Percentiles rank a stretch among this genome's conserved stretches.
Evolutionary conservation across 2,797 vertebrate species (phyloP).

Genomic region (Phrynocephalus guinanensis): DNA sequence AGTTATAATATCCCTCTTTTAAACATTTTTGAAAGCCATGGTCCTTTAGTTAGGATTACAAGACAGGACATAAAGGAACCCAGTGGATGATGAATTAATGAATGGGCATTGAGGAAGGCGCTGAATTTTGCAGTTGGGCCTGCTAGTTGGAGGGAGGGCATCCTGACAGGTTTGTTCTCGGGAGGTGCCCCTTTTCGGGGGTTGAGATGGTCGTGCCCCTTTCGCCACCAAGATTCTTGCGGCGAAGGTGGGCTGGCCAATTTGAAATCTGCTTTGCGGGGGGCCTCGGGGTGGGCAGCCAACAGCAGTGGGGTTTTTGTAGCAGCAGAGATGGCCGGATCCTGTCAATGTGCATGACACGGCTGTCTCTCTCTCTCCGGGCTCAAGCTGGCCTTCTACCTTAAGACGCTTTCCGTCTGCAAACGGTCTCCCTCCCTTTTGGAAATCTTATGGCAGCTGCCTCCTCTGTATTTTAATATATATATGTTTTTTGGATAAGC

Average conservation of each 20-base stretch:
- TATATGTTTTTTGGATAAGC: slow-evolving; percentile 61
- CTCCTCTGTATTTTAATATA: no score
- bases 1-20: no score
- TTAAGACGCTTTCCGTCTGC: slow-evolving; percentile 61
- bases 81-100: no score
- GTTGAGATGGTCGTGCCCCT: not conserved
- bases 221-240: no score
- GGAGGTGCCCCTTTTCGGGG: no score
- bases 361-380: slow-evolving; percentile 32
- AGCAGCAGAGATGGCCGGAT: slow-evolving; percentile 6
- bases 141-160: no score
- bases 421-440: slow-evolving; percentile 58
- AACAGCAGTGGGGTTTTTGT: no score
- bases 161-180: no score
- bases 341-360: slow-evolving; percentile 56
- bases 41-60: no score
- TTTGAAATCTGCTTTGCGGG: slow-evolving; percentile 39
- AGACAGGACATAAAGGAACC: no score
- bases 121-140: not conserved
- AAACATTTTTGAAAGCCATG: no score
- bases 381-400: fast-evolving
- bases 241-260: slow-evolving; percentile 1
- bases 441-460: slow-evolving; percentile 41
- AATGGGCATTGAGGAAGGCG: no score
- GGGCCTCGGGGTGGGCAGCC: not conserved